Base-by-base conservation (phyloP, 1,140 invertebrate species). In the Psilanteris sp. region DNA sequence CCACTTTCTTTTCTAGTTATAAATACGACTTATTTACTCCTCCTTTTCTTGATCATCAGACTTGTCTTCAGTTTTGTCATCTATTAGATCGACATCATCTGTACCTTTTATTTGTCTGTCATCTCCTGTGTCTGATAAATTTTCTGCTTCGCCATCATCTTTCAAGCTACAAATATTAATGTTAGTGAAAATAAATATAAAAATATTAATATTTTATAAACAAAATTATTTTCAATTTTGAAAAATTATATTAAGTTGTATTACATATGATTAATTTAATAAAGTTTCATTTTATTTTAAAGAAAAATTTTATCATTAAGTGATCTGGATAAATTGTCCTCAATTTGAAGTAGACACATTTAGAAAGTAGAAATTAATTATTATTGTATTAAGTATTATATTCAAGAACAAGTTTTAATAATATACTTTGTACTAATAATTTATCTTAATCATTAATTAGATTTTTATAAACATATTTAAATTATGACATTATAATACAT, bases 1-100 rank as follows among this genome's bases (percentile, higher is more conserved):
- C 39, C 48, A 37, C 55, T 72, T 54, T 74, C 43, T 37, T 61
- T 74, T 66, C 24, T 15, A 39, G 57, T 62, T 71, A 79, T 77
- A 72, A 75, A 72, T 64, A 70, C 61, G 62, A 66, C 71, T 79
- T 64, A 72, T 79, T 68, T 87, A 88, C 79, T 88, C 87, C 72
- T 89, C 84, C 68, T 87, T 79, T 71, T 88, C 84, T 81, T 87
- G 81, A 48, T 86, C 81, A 8, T 86, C 83, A 16, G 83, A 82
- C 61, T 87, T 87, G 34, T 88, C 85, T 73, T 85, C 86, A 26
- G 81, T 86, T 72, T 87, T 87, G 22, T 86, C 81, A 13, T 85
- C 82, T 16, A 78, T 81, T 26, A 83, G 55, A 55, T 87, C 82
- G 8, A 55, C 72, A 43, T 84, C 80, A 27, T 85, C 39, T 8